A percentile compares a stretch with the other conserved stretches of the same genome.
Conservation (phyloP, 2,888 invertebrate genomes). For the Lepetodrilus schrolli region DNA sequence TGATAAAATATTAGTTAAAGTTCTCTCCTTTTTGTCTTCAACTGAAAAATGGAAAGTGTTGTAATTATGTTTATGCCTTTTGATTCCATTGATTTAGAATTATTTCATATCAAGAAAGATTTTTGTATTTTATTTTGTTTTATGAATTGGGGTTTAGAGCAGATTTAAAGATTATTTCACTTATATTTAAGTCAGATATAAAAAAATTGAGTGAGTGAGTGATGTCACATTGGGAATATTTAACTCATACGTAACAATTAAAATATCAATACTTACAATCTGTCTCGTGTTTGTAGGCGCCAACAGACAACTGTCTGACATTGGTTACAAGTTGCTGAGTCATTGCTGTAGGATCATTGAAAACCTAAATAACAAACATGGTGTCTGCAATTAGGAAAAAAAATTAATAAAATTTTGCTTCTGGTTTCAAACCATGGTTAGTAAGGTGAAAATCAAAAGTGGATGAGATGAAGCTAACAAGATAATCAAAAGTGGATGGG, state of each 20-base stretch:
- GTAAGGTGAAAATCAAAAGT: too few relatives aligned
- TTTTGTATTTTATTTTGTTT: too few relatives aligned
- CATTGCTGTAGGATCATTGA: slow-evolving; percentile 77
- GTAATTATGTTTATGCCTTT: background rate
- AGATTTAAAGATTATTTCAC: background rate
- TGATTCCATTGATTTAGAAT: background rate
- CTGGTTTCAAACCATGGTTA: too few relatives aligned
- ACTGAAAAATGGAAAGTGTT: slow-evolving; percentile 80
- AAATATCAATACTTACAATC: slow-evolving; percentile 81
- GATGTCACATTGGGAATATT: background rate
- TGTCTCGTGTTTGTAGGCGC: slow-evolving; percentile 88
- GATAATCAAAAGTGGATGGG: too few relatives aligned
- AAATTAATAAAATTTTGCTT: too few relatives aligned
- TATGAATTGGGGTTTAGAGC: too few relatives aligned
- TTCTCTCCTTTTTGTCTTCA: slow-evolving; percentile 84
- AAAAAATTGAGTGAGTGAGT: background rate
- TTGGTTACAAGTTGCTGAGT: slow-evolving; percentile 91
- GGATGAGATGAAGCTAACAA: too few relatives aligned
- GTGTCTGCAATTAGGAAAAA: background rate
- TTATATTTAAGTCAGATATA: background rate
- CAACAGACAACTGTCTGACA: slow-evolving; percentile 82
- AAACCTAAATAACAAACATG: slow-evolving; percentile 67
- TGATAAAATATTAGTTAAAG: slow-evolving; percentile 84
- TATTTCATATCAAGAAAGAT: background rate
- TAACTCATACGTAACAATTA: background rate